Percentiles rank a stretch among this genome's conserved stretches.
Evolutionary conservation across 1,140 invertebrate genomes (phyloP).

Genomic region (Dendrolimus punctatus): DNA sequence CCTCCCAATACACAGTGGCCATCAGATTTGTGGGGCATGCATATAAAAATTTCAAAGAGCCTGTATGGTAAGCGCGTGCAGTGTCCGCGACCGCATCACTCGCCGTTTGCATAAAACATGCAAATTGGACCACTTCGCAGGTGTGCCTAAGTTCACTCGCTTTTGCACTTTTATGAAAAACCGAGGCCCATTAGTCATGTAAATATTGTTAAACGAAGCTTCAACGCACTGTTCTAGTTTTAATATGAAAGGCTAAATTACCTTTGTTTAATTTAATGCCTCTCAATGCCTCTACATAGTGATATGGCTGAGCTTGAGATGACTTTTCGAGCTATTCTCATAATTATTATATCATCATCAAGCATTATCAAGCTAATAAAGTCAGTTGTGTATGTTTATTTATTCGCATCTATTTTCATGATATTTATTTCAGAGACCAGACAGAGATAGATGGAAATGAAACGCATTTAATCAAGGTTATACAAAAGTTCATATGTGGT

Average conservation of each 20-base stretch:
- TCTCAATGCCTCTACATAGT: too few relatives aligned
- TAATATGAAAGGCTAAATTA: constrained; percentile 20
- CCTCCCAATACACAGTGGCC: constrained; percentile 38
- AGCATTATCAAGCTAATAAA: too few relatives aligned
- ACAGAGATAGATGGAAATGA: too few relatives aligned
- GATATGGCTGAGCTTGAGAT: too few relatives aligned
- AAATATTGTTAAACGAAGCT: constrained; percentile 57
- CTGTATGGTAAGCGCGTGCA: constrained; percentile 34
- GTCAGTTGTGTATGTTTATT: too few relatives aligned
- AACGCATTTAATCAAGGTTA: too few relatives aligned
- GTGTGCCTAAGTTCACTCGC: constrained; percentile 58
- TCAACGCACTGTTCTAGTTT: constrained; percentile 15
- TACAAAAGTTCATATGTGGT: too few relatives aligned
- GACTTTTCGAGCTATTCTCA: neutral
- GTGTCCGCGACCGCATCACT: constrained; percentile 49
- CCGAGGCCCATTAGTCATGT: constrained; percentile 56
- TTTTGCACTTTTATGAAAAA: constrained; percentile 66
- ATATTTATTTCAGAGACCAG: too few relatives aligned
- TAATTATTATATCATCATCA: constrained; percentile 1
- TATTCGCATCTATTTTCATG: too few relatives aligned
- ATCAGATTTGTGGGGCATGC: constrained; percentile 63
- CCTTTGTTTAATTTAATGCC: constrained; percentile 15
- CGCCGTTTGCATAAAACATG: constrained; percentile 63
- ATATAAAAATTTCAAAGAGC: constrained; percentile 64
- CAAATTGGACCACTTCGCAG: constrained; percentile 65